phyloP scores from a whole-genome alignment of 2,888 invertebrate species.

The Acrobasis suavella region DNA sequence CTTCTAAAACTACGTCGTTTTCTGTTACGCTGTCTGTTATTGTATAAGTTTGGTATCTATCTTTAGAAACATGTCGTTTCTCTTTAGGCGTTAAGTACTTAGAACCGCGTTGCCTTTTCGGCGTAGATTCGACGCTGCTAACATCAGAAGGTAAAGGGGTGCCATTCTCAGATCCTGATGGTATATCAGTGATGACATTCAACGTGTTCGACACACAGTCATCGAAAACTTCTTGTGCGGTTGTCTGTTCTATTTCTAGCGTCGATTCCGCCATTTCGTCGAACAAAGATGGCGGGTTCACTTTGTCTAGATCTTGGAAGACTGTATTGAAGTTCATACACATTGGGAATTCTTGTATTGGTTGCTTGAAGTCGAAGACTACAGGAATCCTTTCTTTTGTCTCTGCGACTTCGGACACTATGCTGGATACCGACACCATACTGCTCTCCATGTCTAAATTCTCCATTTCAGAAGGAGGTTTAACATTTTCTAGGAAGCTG shows the following conservation, averaged over 20 bases:
- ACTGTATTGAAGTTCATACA: constrained; percentile 66
- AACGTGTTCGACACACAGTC: constrained; percentile 82
- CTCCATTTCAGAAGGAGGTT: constrained; percentile 92
- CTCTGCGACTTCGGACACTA: constrained; percentile 90
- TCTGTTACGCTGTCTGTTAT: constrained; percentile 82
- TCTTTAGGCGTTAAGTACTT: constrained; percentile 88
- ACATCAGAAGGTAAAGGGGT: constrained; percentile 87
- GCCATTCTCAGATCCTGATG: constrained; percentile 78
- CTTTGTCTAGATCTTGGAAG: constrained; percentile 85
- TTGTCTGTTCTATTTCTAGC: constrained; percentile 70
- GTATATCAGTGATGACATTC: constrained; percentile 81
- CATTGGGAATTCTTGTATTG: constrained; percentile 74
- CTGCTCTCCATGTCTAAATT: constrained; percentile 90
- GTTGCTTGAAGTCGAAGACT: constrained; percentile 83
- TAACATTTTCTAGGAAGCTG: constrained; percentile 90
- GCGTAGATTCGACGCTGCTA: constrained; percentile 89
- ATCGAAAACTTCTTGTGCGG: constrained; percentile 83
- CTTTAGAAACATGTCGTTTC: constrained; percentile 87
- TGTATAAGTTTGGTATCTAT: constrained; percentile 92
- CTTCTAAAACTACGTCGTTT: constrained; percentile 53
- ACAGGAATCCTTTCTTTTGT: constrained; percentile 68
- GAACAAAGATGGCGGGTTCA: constrained; percentile 88
- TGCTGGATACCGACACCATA: constrained; percentile 92
- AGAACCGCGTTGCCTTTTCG: constrained; percentile 82
- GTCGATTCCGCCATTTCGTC: constrained; percentile 87